Base-by-base conservation (phyloP, 2,797 vertebrate genomes). In the Danio aesculapii region DNA sequence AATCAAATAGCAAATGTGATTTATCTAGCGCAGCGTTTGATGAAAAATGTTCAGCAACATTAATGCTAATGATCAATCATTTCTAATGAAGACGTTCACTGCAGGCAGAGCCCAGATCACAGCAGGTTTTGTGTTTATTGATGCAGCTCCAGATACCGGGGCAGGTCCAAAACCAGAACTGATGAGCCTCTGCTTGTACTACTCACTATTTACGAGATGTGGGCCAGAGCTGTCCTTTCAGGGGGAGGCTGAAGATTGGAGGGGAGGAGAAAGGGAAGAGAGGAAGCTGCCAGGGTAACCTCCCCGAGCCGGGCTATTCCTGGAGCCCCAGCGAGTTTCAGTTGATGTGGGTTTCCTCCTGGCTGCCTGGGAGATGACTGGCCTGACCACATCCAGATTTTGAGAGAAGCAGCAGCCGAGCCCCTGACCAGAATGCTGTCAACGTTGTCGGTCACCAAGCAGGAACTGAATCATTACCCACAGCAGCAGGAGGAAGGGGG, bases 311-410 rank as follows among this genome's bases (percentile, higher is more conserved):
- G 64, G 83, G 89, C 90, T 94, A 94, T 93, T 94, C 94, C 92
- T 93, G 91, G 92, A 94, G 93, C 91, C 88, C 88, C 91, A 93
- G 89, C 84, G 74, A 83, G 92, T 96, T 97, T 96, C 97, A 97
- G 97, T 98, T 98, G 95, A 97, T 98, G 96, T 96, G 96, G 96
- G 94, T 99, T 99, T 98, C 97, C 96, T 98, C 95, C 94, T 90
- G 96, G 94, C 96, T 97, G 95, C 95, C 95, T 97, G 93, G 93
- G 95, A 96, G 97, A 98, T 98, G 97, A 98, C 96, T 98, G 89
- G 92, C 90, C 93, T 95, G 93, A 98, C 97, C 97, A 98, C 98
- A 98, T 98, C 96, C 97, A 97, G 96, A 83, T 82, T 90, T 46
- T 82, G 83, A 86, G 86, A 81, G 84, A 84, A 88, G 89, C 81